Evolutionary conservation across 2,113 vertebrate genomes (phyloP), one percentile per base, ranked within the genome.

Genomic region (Catharus fuscescens): DNA sequence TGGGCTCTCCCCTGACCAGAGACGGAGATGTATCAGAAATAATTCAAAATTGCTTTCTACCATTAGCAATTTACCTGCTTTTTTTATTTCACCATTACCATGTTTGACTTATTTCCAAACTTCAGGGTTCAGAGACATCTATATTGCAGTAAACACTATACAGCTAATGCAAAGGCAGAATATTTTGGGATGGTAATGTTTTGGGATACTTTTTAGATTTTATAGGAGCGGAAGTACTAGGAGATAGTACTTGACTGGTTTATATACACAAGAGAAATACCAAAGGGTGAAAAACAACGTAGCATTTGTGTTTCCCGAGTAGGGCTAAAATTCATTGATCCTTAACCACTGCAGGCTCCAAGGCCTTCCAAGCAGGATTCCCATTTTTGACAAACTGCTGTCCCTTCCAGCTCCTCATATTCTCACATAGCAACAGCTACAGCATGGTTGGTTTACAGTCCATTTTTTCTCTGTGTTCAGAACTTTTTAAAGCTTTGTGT

Each of bases 381-480:
- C 20, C 0, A 1, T 36, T 36, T 42, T 45, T 53, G 28, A 32
- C 0, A 0, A 42, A 80, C 4, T 60, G 44, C 42, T 70, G 25
- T 24, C 23, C 2, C 0, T 36, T 71, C n/a, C 3, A 1, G 12
- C 31, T 67, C 17, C 42, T 80, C 47, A 72, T 48, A 10, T 69
- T 57, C 18, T 23, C 14, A 4, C 18, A 38, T 0, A 2, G 24
- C 28, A 83, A 54, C 16, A 76, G 40, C 31, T 57, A 48, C 0
- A 0, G 47, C 10, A 72, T 0, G 0, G 61, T 36, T 23, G 56
- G 40, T 34, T 47, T 36, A 28, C 42, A 64, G 11, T 18, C n/a
- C 1, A 1, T 25, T 70, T 82, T 31, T 71, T 67, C 44, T 60
- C 29, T 50, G 14, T 3, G 0, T 28, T 76, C 31, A 74, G 28